Conservation (phyloP, 2,888 invertebrate genomes). For the Protodeltote pygarga region DNA sequence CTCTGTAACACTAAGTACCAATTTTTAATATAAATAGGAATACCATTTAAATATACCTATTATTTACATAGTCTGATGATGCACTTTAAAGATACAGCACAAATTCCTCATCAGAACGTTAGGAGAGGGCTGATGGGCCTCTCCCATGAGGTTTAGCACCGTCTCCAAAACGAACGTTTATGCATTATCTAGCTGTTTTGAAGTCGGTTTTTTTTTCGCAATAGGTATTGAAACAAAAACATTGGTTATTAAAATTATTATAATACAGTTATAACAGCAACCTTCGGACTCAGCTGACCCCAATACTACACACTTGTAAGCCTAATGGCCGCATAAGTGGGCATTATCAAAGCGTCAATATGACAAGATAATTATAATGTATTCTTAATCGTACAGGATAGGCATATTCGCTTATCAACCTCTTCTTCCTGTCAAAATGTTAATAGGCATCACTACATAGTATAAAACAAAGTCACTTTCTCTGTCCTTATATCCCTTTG, state of each 20-base stretch:
- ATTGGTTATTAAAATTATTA: too few relatives aligned
- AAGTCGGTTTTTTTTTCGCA: too few relatives aligned
- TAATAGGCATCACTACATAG: neutral
- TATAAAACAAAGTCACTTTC: slow-evolving; percentile 5
- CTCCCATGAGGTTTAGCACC: neutral
- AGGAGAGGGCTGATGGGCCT: too few relatives aligned
- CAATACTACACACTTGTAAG: neutral
- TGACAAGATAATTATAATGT: slow-evolving; percentile 37
- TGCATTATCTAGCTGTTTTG: too few relatives aligned
- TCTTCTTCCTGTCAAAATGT: slow-evolving; percentile 13
- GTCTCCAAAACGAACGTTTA: neutral
- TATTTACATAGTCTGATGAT: too few relatives aligned
- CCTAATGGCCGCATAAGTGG: slow-evolving; percentile 36
- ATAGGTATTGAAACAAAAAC: too few relatives aligned
- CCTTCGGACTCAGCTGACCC: slow-evolving; percentile 4
- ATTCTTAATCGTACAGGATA: slow-evolving; percentile 14
- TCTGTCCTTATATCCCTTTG: too few relatives aligned
- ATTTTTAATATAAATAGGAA: too few relatives aligned
- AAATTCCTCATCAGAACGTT: too few relatives aligned
- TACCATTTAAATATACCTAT: too few relatives aligned
- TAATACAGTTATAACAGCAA: neutral
- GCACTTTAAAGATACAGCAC: too few relatives aligned
- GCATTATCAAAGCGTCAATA: slow-evolving; percentile 10
- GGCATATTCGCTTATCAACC: slow-evolving; percentile 16
- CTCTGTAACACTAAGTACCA: too few relatives aligned